phyloP scores from a whole-genome alignment of 2,113 vertebrate species.

The Protomyctophum bolini region DNA sequence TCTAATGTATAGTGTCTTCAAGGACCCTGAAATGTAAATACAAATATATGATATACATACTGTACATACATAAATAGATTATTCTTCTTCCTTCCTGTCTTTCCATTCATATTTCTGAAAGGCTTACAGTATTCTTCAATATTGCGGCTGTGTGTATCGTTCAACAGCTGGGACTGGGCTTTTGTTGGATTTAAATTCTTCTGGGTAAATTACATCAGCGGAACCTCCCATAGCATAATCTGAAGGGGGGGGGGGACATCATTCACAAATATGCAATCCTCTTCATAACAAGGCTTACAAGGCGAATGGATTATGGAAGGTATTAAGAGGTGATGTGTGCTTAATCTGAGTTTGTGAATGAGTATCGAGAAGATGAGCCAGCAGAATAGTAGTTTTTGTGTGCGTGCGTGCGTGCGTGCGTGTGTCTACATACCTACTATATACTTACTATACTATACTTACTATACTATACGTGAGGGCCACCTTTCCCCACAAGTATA shows the following conservation, averaged over 20 bases:
- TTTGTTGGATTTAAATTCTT: constrained; percentile 47
- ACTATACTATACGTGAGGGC: neutral
- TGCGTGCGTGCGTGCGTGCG: constrained; percentile 16
- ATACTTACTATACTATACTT: neutral
- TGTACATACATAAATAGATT: too few species aligned
- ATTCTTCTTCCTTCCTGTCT: too few species aligned
- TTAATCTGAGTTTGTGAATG: constrained; percentile 54
- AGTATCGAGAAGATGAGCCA: neutral
- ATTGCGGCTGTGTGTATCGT: neutral
- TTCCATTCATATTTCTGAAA: too few species aligned
- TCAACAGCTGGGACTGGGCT: constrained; percentile 40
- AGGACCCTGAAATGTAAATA: too few species aligned
- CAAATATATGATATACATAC: too few species aligned
- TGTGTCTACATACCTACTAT: neutral
- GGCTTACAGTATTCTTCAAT: too few species aligned
- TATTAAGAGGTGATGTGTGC: neutral
- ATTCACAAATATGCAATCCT: constrained; percentile 46
- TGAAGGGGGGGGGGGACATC: neutral
- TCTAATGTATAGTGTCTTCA: too few species aligned
- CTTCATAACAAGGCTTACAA: neutral
- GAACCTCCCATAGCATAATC: constrained; percentile 42
- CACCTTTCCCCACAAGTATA: constrained; percentile 2
- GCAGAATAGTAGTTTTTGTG: constrained; percentile 7
- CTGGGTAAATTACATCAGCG: constrained; percentile 51
- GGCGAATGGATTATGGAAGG: neutral